Percentiles rank a stretch among this genome's conserved stretches.
Conservation (phyloP, 2,888 invertebrate species). For the Hirtodrosophila histrioides region DNA sequence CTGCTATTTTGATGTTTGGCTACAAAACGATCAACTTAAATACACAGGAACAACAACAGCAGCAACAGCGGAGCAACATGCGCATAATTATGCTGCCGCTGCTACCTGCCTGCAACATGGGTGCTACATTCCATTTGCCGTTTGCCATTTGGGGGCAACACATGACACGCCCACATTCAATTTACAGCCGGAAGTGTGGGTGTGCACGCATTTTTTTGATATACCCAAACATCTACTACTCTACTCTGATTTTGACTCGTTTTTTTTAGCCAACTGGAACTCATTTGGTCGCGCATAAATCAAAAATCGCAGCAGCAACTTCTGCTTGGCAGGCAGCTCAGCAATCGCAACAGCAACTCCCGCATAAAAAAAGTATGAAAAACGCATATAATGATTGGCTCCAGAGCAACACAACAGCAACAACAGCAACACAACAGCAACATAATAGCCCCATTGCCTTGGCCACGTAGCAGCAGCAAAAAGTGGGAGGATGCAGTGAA, state of each 20-base stretch:
- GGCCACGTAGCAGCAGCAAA: slow-evolving; percentile 67
- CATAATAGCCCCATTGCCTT: slow-evolving; percentile 65
- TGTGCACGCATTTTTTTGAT: slow-evolving; percentile 73
- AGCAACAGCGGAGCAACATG: slow-evolving; percentile 46
- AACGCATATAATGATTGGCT: slow-evolving; percentile 79
- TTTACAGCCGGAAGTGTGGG: slow-evolving; percentile 83
- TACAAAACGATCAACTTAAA: slow-evolving; percentile 64
- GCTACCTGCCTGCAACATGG: slow-evolving; percentile 42
- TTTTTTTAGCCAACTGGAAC: slow-evolving; percentile 48
- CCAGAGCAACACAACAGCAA: slow-evolving; percentile 46
- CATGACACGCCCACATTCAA: slow-evolving; percentile 74
- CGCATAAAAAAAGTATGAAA: slow-evolving; percentile 74
- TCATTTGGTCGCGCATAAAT: slow-evolving; percentile 76
- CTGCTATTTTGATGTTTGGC: slow-evolving; percentile 67
- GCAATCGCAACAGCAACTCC: slow-evolving; percentile 66
- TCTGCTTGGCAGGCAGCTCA: slow-evolving; percentile 33
- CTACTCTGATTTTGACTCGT: slow-evolving; percentile 28
- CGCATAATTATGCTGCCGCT: slow-evolving; percentile 61
- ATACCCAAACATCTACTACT: slow-evolving; percentile 39
- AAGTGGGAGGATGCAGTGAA: slow-evolving; percentile 83
- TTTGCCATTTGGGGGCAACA: slow-evolving; percentile 41
- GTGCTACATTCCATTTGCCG: slow-evolving; percentile 56
- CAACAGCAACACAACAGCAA: slow-evolving; percentile 37
- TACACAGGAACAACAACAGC: slow-evolving; percentile 41
- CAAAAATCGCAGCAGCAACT: slow-evolving; percentile 66